Base-by-base conservation (phyloP, 2,113 vertebrate species). In the Pogona vitticeps region DNA sequence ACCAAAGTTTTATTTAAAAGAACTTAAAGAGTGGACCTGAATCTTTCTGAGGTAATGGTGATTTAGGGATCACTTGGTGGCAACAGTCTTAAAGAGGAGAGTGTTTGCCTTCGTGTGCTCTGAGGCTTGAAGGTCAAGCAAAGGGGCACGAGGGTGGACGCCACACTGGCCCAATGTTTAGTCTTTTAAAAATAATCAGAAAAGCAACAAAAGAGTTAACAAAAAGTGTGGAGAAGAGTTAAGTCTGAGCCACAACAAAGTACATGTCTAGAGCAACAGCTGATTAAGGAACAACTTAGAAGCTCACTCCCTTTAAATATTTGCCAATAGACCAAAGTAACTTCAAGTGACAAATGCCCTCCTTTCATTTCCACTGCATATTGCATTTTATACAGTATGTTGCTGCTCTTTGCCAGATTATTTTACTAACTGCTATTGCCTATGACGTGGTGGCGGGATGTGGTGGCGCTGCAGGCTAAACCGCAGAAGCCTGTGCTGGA, bases 371-470 rank as follows among this genome's bases (percentile, higher is more conserved):
- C 70, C 3, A 38, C 4, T 58, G 58, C 58, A 70, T 40, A 85
- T 4, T 28, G 68, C 90, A 40, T 87, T 58, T 90, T 83, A 46
- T 88, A 6, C 83, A 8, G 3, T 88, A 42, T 52, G 23, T 52
- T 3, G 42, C 38, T 77, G 36, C 56, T 18, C 17, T 83, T 59
- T 79, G 31, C 14, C 26, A 36, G 52, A 61, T 71, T 61, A 72
- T 79, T 72, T 86, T 85, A 88, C 7, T 31, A 75, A 38, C 61
- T 84, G 4, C 1, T 90, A 82, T 89, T 89, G 31, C 67, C 36
- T 89, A n/a, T n/a, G n/a, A n/a, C n/a, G n/a, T n/a, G n/a, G n/a
- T n/a, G n/a, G n/a, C n/a, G n/a, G n/a, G n/a, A n/a, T n/a, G n/a
- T n/a, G n/a, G n/a, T n/a, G n/a, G n/a, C n/a, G n/a, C n/a, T n/a